Percentiles rank a stretch among this genome's conserved stretches.
These are phyloP conservation scores for Caenorhabditis virilis DNA, from an alignment of 2,888 invertebrate species.

Conservation along the genomic window DNA sequence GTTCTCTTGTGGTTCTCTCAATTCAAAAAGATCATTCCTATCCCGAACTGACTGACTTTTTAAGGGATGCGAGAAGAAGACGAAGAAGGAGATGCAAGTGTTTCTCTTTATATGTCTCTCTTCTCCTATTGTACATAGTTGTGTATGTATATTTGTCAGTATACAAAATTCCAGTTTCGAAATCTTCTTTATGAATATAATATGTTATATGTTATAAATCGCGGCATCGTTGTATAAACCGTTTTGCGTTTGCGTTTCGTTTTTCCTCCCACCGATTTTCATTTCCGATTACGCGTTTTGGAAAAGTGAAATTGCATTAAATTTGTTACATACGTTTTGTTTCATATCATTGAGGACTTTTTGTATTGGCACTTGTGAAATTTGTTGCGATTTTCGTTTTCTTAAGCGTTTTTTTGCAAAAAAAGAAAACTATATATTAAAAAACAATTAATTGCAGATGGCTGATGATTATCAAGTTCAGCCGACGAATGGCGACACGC, in stretches of 20 bases:
- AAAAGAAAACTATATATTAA: background rate
- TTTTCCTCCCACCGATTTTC: too few species aligned
- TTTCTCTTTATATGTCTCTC: too few species aligned
- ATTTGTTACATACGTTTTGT: too few species aligned
- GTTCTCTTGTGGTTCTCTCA: too few species aligned
- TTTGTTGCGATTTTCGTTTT: background rate
- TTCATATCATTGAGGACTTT: too few species aligned
- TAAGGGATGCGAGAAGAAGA: background rate
- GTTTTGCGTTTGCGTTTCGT: too few species aligned
- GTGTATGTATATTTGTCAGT: too few species aligned
- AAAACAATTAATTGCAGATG: conserved; percentile 24
- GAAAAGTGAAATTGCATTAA: background rate
- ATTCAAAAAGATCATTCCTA: too few species aligned
- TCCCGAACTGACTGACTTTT: background rate
- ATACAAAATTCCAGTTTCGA: conserved; percentile 7
- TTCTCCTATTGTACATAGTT: too few species aligned
- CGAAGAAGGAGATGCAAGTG: background rate
- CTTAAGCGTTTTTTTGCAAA: background rate
- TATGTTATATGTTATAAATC: too few species aligned
- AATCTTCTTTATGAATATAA: background rate
- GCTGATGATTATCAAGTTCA: conserved; percentile 58
- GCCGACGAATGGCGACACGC: conserved; percentile 40
- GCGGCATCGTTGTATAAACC: conserved; percentile 34
- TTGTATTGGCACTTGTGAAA: too few species aligned
- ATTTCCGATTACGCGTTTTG: conserved; percentile 31